These are phyloP conservation scores for Eunapius fragilis DNA, from an alignment of 37 sponge, comb jelly and placozoan species.

Conservation along the genomic window DNA sequence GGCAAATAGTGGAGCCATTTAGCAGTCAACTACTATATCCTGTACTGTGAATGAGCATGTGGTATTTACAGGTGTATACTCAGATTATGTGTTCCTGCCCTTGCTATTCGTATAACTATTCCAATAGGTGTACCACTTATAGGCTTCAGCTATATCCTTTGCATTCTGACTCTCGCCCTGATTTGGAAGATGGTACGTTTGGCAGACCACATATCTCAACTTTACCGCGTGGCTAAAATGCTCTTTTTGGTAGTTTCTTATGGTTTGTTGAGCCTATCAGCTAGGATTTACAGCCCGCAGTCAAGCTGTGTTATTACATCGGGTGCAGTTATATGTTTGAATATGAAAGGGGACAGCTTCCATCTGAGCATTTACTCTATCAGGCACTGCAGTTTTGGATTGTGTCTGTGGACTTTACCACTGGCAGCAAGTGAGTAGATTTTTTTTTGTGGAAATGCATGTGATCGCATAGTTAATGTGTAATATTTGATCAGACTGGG, in stretches of 20 bases:
- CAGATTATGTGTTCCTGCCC: neutral
- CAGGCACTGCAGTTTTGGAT: conserved; percentile 7
- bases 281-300: conserved; percentile 9
- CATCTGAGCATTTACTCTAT: conserved; percentile 10
- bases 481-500: too few relatives aligned
- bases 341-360: neutral
- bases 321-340: neutral
- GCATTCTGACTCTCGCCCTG: neutral
- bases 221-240: neutral
- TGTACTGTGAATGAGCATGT: too few relatives aligned
- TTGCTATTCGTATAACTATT: neutral
- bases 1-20: too few relatives aligned
- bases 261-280: conserved; percentile 16
- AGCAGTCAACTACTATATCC: too few relatives aligned
- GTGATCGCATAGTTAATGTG: too few relatives aligned
- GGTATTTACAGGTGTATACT: too few relatives aligned
- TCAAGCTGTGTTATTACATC: conserved; percentile 11
- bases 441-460: too few relatives aligned
- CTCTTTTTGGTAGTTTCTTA: neutral
- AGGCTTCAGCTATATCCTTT: conserved; percentile 27
- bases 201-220: neutral
- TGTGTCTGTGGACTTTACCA: conserved; percentile 10
- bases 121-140: conserved; percentile 7
- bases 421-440: neutral
- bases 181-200: conserved; percentile 36